Percentiles rank a stretch among this genome's conserved stretches.
These are phyloP conservation scores for Oophaga pumilio DNA, from an alignment of 2,113 vertebrate species.

Conservation along the genomic window DNA sequence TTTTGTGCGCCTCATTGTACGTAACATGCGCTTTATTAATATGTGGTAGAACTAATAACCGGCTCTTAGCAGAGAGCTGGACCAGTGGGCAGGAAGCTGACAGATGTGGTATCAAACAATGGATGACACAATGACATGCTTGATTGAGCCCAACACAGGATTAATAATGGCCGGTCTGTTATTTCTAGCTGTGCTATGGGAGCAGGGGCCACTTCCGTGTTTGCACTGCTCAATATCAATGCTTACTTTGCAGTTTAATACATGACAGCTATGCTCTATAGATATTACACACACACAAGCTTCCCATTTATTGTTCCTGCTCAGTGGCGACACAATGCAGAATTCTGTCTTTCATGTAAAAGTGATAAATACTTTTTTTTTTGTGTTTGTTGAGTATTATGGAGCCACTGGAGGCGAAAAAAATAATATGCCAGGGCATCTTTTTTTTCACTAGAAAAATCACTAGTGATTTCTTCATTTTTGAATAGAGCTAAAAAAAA, in stretches of 20 bases:
- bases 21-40: background rate
- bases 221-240: background rate
- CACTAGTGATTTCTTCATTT: too few relatives aligned
- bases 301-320: background rate
- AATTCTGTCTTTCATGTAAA: background rate
- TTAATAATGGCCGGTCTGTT: slow-evolving; percentile 25
- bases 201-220: background rate
- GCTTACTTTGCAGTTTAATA: background rate
- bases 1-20: too few relatives aligned
- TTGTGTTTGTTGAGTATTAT: background rate
- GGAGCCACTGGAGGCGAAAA: too few relatives aligned
- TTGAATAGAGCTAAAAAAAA: too few relatives aligned
- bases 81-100: background rate
- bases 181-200: slow-evolving; percentile 7
- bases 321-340: background rate
- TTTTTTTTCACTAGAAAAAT: too few relatives aligned
- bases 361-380: background rate
- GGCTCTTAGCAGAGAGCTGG: background rate
- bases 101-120: slow-evolving; percentile 17
- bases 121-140: background rate
- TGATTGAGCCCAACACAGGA: background rate
- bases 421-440: too few relatives aligned
- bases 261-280: background rate
- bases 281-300: background rate
- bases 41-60: background rate